Base-by-base conservation (phyloP, 2,113 vertebrate genomes). In the Hippolais icterina region DNA sequence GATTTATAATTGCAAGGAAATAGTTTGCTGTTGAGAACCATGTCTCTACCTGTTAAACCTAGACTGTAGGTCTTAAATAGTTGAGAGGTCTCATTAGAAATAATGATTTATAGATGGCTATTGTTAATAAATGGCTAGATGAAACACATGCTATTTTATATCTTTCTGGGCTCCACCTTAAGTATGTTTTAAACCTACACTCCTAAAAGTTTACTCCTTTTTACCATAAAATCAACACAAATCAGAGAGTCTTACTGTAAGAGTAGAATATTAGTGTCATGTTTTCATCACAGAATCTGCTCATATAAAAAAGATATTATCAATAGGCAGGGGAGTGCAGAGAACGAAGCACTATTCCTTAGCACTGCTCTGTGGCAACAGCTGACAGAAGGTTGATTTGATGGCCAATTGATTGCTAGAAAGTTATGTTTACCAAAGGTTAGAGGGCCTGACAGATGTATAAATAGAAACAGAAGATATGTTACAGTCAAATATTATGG, bases 401-500 rank as follows among this genome's bases (percentile, higher is more conserved):
- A 37, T 79, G 20, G 41, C 56, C 12, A 64, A 4, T 31, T 71
- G 70, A 49, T 76, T 61, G 20, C 82, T 90, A 69, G 23, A 39
- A 78, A 81, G 61, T 69, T 95, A 53, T 46, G 15, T 95, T 93
- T 94, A 85, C 61, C 69, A 80, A 91, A 85, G 85, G 78, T 95
- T 95, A 91, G n/a, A 63, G 63, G 54, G 56, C 35, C 44, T 94
- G 25, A 49, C 61, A 76, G 65, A n/a, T 10, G 3, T 82, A 93
- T 94, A 96, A 91, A 93, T 83, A 95, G 84, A 89, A 91, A 50
- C 29, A 93, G 57, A 93, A 76, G n/a, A 49, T 76, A 37, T 4
- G 53, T 83, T 87, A n/a, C 49, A 27, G 44, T 87, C 49, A 60
- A 4, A 20, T 61, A 39, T 31, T 68, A 52, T 33, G 47, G 35